Evolutionary conservation across 2,113 vertebrate genomes (phyloP), one percentile per base, ranked within the genome.

Genomic region (Rhynchomys soricoides): DNA sequence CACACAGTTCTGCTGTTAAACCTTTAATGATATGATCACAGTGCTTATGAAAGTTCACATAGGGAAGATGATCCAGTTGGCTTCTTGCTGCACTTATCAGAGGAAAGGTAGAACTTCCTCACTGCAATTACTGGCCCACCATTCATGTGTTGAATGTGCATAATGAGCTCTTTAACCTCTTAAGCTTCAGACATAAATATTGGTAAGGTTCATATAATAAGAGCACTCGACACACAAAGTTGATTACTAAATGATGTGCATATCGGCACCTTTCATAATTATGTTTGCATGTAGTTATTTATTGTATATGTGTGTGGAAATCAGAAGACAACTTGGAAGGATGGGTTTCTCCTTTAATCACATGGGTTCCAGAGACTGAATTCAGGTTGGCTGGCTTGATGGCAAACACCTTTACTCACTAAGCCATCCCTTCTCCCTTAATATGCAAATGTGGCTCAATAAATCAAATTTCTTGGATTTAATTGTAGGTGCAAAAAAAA

Each of bases 401-500:
- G 13, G 17, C 29, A 68, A 29, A 24, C 3, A 48, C 17, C 29
- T 43, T 45, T 24, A 66, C 40, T 40, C 40, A 4, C 3, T 12
- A 66, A 48, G 2, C 29, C 59, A 66, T 48, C 16, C 26, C 26
- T 48, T 48, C 75, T 77, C 45, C 75, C 75, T 48, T 19, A 5
- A 85, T 52, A 74, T 45, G 13, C 24, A 73, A 59, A 50, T 85
- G 55, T 57, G 43, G 15, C 22, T 74, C 89, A 88, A 43, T 31
- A 91, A 92, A 78, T 68, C 7, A 68, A 94, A 91, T 17, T 40
- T 89, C 70, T 66, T 91, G 62, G 52, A 68, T 78, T 89, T 86
- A 85, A 91, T 19, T 77, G 8, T 86, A 52, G 21, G 87, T 91
- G 62, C 68, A 48, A 89, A 87, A 89, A 87, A 87, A 86, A 34